A percentile compares a stretch with the other conserved stretches of the same genome.
phyloP scores from a whole-genome alignment of 2,113 vertebrate genomes.

The Brevimyrus niger region DNA sequence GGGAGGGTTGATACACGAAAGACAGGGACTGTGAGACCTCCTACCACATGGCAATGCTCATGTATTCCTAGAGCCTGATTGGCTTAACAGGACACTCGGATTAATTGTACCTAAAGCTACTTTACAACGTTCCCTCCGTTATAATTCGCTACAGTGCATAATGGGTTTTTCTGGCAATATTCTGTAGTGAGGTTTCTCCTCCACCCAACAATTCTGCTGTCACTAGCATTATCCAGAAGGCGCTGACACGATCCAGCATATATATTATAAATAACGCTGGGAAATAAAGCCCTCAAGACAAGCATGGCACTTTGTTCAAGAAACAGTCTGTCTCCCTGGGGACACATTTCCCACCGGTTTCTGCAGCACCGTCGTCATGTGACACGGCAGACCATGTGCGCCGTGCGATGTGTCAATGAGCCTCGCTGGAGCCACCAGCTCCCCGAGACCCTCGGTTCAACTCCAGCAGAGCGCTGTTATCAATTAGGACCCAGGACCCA shows the following conservation, averaged over 20 bases:
- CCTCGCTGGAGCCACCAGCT: slow-evolving; percentile 8
- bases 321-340: slow-evolving; percentile 41
- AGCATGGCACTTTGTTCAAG: slow-evolving; percentile 42
- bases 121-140: background rate
- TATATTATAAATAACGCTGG: slow-evolving; percentile 43
- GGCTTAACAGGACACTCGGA: background rate
- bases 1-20: background rate
- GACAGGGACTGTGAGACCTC: background rate
- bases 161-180: background rate
- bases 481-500: slow-evolving; percentile 46
- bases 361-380: slow-evolving; percentile 45
- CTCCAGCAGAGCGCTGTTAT: slow-evolving; percentile 23
- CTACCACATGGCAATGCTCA: background rate
- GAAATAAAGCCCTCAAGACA: slow-evolving; percentile 40
- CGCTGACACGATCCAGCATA: slow-evolving; percentile 25
- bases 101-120: background rate
- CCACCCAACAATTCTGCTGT: slow-evolving; percentile 35
- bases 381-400: slow-evolving; percentile 37
- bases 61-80: background rate
- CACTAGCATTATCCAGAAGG: slow-evolving; percentile 37
- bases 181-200: background rate
- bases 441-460: slow-evolving; percentile 24
- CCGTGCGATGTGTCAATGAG: slow-evolving; percentile 40
- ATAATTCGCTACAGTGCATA: background rate
- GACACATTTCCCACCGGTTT: slow-evolving; percentile 41